Base-by-base conservation (phyloP, 2,113 vertebrate genomes). In the Catharus fuscescens region DNA sequence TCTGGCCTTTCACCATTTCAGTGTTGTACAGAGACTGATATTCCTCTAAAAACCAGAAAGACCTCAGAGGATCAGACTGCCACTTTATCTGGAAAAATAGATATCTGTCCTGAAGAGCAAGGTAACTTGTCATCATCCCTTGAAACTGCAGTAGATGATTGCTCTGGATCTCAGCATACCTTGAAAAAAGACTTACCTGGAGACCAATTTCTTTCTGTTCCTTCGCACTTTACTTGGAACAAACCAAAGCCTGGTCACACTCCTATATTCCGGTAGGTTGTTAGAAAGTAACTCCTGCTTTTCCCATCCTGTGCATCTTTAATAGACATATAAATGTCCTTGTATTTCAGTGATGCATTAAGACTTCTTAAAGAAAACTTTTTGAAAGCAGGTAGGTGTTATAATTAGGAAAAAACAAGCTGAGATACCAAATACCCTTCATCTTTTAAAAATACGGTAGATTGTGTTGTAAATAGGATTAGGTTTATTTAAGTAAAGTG, bases 211-310 rank as follows among this genome's bases (percentile, higher is more conserved):
- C 99, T 99, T 89, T 99, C 99, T 64, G 99, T 99, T 96, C 99
- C 99, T 94, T 99, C 99, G 42, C 99, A 98, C 96, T 99, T 99
- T 97, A 99, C 98, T 52, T 99, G 99, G 99, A 99, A 98, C 98
- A 99, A 99, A 98, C 99, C 99, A 96, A 99, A 99, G 96, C 99
- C 99, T 90, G 99, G 99, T 89, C 99, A 99, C 77, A 99, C 99
- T 56, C 99, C 99, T 67, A 98, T 99, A 97, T 99, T 99, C 98
- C 99, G 99, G 99, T 99, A 98, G 98, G 98, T 95, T 70, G 52
- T 65, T 48, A 76, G 21, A 61, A 84, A 84, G 40, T 36, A 42
- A 17, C 82, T 60, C 20, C 9, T 20, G 4, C 3, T 60, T n/a
- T 59, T 47, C 25, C 38, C 18, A 3, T 67, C 13, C 32, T 29